Base-by-base conservation (phyloP, 1,140 invertebrate genomes). In the Pachyrhynchus sulphureomaculatus region DNA sequence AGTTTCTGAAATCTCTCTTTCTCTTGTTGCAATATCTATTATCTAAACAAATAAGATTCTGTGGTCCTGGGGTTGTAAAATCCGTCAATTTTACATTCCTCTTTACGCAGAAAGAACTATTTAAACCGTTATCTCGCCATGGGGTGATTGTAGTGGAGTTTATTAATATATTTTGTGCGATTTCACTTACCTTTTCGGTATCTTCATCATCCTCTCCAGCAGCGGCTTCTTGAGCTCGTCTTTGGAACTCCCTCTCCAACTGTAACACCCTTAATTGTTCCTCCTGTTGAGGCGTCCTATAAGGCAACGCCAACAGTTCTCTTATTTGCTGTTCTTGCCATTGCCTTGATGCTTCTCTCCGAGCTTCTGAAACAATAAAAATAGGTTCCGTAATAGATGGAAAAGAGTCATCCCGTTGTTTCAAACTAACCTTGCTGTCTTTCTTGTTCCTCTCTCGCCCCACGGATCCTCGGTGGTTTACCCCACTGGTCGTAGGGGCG, bases 371-470 rank as follows among this genome's bases (percentile, higher is more conserved):
- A 48, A 58, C 10, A 29, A 29, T 20, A 1, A n/a, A 4, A 9
- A 6, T 4, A 9, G 4, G 5, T 39, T n/a, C 13, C 4, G 5
- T n/a, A 5, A 4, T 8, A 39, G 5, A n/a, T n/a, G n/a, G n/a
- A n/a, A n/a, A n/a, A n/a, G n/a, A n/a, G n/a, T n/a, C n/a, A n/a
- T n/a, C n/a, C n/a, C n/a, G n/a, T n/a, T n/a, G n/a, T n/a, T n/a
- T n/a, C n/a, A n/a, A n/a, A 21, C 37, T 39, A 42, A 60, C 57
- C 57, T 63, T 85, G 82, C 77, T 90, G 88, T 72, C 86, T 88
- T 78, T 95, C 92, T 65, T 89, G 86, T 75, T 93, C 91, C 79
- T 95, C 92, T 47, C 91, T 80, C 68, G 93, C 90, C 92, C 92
- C 94, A 0, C 91, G 91, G 81, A 92, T 92, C 81, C 81, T 65